Evolutionary conservation across 2,113 vertebrate genomes (phyloP), one percentile per base, ranked within the genome.

Genomic region (Orientallactaga bullata): DNA sequence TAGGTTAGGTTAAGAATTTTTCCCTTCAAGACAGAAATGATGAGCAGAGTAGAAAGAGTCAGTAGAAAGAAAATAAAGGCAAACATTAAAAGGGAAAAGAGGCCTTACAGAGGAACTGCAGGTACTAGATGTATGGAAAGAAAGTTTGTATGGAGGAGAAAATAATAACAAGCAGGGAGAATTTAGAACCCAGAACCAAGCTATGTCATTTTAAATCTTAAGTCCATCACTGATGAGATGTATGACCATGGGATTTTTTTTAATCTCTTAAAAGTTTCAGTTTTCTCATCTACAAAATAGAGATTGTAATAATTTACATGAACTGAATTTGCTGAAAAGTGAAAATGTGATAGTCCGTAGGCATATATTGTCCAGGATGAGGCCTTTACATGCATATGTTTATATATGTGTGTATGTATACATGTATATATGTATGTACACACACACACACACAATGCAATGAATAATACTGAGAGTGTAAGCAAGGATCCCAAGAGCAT

Each of bases 241-340:
- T 39, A 5, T 66, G 42, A 68, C 28, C 17, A 83, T 47, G 13
- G 69, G 7, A 66, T 66, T 77, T 85, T 55, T 47, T 73, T 42
- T 55, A 24, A 72, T 2, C 32, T 58, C 24, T 79, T 55, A 51
- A 1, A 72, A 76, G 4, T 60, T 89, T 90, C n/a, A 5, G 12
- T 73, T 68, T 89, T 79, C 58, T 91, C 30, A 39, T 69, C 37
- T 89, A 18, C 20, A 85, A 77, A 88, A 79, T 55, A 18, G 37
- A 8, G 17, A 26, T 61, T 9, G 37, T 63, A 16, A 42, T 69
- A 83, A 80, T 39, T 72, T 5, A 30, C 6, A 35, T 28, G 12
- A 71, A 85, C 65, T 20, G 55, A 60, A 9, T 8, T 24, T 77
- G 16, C 16, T 72, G 39, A 5, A 6, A 35, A 55, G 2, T 85